Evolutionary conservation across 2,113 vertebrate species (phyloP), one percentile per base, ranked within the genome.

Genomic region (Eulacestoma nigropectus): DNA sequence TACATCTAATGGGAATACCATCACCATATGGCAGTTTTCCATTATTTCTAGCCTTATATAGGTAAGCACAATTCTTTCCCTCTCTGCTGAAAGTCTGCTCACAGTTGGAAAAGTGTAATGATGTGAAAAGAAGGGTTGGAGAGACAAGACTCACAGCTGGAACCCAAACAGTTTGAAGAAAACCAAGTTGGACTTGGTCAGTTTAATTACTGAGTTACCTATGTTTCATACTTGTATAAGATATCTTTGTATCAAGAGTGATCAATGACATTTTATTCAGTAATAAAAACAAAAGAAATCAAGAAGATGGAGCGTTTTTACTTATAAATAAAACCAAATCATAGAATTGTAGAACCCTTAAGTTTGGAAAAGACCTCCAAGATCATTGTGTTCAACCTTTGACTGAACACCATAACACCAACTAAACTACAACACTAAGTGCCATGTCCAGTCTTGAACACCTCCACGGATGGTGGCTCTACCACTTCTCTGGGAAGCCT

Each of bases 401-500:
- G 7, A 13, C 44, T 44, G 33, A 53, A 53, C 15, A 46, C 2
- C 15, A 5, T 19, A 44, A 10, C 2, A 4, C 20, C 39, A 25
- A 25, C 12, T 60, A 52, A 77, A 25, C 16, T 16, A n/a, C 25
- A 30, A 39, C 39, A 33, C 8, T 27, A 47, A 18, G 3, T 29
- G n/a, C n/a, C n/a, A 55, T 47, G 5, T 33, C 9, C 33, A 47
- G 12, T 87, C 39, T 13, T 53, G 39, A 53, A n/a, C 29, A 53
- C 16, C 23, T 62, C 39, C 33, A 46, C 6, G 21, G 11, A 8
- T 33, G 19, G 29, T 60, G 29, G 16, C 9, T 68, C 27, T 26
- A 37, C 18, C 6, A 39, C 15, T 60, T 39, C 10, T 19, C 15
- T 0, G 0, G 27, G 15, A 46, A 60, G 10, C 8, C 12, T 16